A percentile compares a stretch with the other conserved stretches of the same genome.
Evolutionary conservation across 2,888 invertebrate genomes (phyloP).

Genomic region (Tetranychus piercei): DNA sequence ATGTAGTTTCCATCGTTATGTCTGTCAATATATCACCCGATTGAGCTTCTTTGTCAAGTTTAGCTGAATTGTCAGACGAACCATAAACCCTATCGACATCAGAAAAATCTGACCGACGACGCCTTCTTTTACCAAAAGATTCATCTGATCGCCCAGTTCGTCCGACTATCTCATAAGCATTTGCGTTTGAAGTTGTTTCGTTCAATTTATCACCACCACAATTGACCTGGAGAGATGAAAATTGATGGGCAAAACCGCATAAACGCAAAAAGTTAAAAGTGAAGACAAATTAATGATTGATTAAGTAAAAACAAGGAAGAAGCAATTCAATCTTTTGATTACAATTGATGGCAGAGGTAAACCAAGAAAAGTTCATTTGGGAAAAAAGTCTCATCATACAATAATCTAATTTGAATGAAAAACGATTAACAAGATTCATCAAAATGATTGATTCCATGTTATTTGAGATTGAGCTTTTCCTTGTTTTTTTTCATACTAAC

Average conservation of each 20-base stretch:
- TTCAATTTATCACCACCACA: not conserved
- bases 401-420: not conserved
- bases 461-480: not conserved
- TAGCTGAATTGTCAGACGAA: not conserved
- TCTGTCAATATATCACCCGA: constrained; percentile 26
- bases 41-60: constrained; percentile 18
- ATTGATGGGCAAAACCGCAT: not conserved
- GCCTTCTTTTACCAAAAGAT: not conserved
- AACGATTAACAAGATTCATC: too few species aligned
- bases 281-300: not conserved
- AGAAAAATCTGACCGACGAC: not conserved
- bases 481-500: constrained; percentile 21
- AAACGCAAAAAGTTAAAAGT: not conserved
- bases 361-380: not conserved
- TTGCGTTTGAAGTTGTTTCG: not conserved
- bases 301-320: not conserved
- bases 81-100: not conserved
- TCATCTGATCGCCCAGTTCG: not conserved
- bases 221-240: not conserved
- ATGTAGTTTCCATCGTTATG: constrained; percentile 25
- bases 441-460: not conserved
- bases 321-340: too few species aligned
- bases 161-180: not conserved
- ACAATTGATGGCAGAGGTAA: too few species aligned
- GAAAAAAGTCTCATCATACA: not conserved